Evolutionary conservation across 2,113 vertebrate genomes (phyloP), one percentile per base, ranked within the genome.

Genomic region (Ramphastos sulfuratus): DNA sequence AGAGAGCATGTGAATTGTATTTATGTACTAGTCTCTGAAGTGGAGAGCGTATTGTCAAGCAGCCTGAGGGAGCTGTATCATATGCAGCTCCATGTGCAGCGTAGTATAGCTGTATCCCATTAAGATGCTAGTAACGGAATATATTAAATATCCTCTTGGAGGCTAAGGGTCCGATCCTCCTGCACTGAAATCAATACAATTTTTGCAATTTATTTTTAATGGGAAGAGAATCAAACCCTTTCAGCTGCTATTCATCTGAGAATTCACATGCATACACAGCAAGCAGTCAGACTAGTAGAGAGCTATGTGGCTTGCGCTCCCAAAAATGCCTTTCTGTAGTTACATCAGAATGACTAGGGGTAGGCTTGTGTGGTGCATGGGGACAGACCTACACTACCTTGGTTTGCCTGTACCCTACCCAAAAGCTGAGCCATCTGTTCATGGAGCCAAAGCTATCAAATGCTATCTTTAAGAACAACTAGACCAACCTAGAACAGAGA

Each of bases 1-100:
- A 91, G 56, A 88, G 93, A 94, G 91, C 95, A 93, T 87, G 91
- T 92, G 89, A 93, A 91, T 85, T 94, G 78, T 94, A 91, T 95
- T 96, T 94, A 90, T 90, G 87, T 93, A 75, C 85, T 69, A 78
- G 82, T 85, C 85, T 95, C 90, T 94, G 93, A 94, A 94, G 93
- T 90, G 50, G 55, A 95, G 82, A 96, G 79, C 80, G 72, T 55
- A 94, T 72, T 91, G 85, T 95, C 63, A 86, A 82, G 90, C 82
- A 96, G 92, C 90, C 92, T 7, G 61, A 94, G 96, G 90, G 94
- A 87, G 82, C 80, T 95, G 70, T 88, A 91, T 89, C 93, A 65
- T 92, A 61, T 90, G 87, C 90, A 72, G 85, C 79, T 95, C 72
- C 0, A 1, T 83, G 87, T 93, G 87, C 85, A 91, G 85, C 91